Evolutionary conservation across 2,888 invertebrate genomes (phyloP).

Genomic region (Rhopalosiphum nymphaeae): DNA sequence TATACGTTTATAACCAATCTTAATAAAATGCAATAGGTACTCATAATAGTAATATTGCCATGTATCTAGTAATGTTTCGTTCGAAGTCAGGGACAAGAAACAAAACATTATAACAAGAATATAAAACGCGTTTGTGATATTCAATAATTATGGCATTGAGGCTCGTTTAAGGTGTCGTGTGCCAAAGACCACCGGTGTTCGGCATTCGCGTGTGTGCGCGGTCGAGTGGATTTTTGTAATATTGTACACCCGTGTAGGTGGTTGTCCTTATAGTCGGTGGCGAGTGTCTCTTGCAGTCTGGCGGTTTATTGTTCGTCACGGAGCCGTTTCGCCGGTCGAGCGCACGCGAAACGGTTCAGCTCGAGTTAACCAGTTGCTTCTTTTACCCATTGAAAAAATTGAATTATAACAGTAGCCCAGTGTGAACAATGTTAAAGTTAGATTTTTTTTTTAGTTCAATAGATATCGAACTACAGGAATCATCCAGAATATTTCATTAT

Average conservation of each 20-base stretch:
- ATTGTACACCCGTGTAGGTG: constrained; percentile 56
- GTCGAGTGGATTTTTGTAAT: constrained; percentile 48
- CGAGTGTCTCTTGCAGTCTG: constrained; percentile 29
- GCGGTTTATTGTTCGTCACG: constrained; percentile 58
- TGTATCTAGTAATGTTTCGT: not conserved
- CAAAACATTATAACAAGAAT: not conserved
- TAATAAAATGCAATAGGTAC: not conserved
- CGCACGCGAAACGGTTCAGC: not conserved
- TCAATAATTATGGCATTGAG: constrained; percentile 60
- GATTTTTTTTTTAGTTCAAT: not conserved
- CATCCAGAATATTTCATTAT: not conserved
- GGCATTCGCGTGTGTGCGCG: constrained; percentile 14
- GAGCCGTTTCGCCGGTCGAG: not conserved
- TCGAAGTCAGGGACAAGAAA: not conserved
- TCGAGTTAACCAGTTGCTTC: not conserved
- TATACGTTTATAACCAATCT: not conserved
- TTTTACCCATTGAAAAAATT: not conserved
- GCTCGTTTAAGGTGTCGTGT: constrained; percentile 63
- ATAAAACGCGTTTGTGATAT: constrained; percentile 52
- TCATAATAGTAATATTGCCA: not conserved
- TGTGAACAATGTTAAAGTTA: not conserved
- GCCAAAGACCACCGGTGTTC: constrained; percentile 44
- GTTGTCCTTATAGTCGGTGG: constrained; percentile 58
- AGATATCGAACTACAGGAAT: not conserved
- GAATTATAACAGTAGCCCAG: not conserved